These are phyloP conservation scores for Poecile atricapillus DNA, from an alignment of 2,113 vertebrate species.

Conservation along the genomic window DNA sequence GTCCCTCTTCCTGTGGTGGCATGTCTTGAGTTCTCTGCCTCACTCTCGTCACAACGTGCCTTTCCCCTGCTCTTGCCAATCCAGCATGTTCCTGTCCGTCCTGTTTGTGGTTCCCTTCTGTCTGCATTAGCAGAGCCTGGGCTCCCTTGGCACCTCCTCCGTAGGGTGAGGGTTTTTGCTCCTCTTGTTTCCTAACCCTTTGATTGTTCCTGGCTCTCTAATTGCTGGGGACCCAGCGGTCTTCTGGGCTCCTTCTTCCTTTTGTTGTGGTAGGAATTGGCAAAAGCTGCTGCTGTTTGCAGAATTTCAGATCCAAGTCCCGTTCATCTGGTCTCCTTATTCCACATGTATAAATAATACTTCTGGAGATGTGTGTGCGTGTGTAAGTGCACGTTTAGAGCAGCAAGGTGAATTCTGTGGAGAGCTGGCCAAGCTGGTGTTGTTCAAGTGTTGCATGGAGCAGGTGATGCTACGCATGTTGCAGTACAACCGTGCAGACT, in stretches of 20 bases:
- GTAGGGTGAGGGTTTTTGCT: neutral
- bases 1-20: neutral
- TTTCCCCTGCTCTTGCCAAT: neutral
- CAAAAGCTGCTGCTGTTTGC: neutral
- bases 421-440: accelerated
- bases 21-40: neutral
- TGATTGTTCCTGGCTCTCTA: neutral
- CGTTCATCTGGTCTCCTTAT: neutral
- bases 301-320: neutral
- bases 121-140: neutral
- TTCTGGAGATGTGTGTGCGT: neutral
- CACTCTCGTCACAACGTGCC: neutral
- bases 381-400: neutral
- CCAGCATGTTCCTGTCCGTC: neutral
- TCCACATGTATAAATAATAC: neutral
- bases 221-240: neutral
- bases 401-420: neutral
- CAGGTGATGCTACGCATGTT: neutral
- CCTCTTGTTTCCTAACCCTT: constrained; percentile 2
- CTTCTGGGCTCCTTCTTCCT: constrained; percentile 2
- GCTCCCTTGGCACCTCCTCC: neutral
- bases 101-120: constrained; percentile 1
- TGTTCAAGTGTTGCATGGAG: neutral
- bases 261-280: constrained; percentile 42
- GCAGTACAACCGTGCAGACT: accelerated